phyloP scores from a whole-genome alignment of 2,797 vertebrate genomes.

The Dicrostonyx torquatus region DNA sequence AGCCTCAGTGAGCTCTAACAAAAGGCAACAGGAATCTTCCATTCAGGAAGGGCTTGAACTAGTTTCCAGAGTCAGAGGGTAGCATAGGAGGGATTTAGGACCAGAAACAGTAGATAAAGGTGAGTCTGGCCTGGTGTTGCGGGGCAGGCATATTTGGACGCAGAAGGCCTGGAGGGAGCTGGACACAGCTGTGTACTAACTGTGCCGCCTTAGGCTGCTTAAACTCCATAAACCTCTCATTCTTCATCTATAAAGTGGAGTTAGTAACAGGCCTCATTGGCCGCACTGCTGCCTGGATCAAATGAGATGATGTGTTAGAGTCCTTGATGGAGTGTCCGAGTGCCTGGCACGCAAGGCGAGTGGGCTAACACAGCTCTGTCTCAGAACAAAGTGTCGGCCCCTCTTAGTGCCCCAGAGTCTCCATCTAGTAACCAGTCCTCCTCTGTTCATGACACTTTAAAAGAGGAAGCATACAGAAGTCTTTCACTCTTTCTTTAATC shows the following conservation, averaged over 20 bases:
- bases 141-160: background rate
- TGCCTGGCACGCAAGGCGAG: background rate
- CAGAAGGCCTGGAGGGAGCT: background rate
- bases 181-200: background rate
- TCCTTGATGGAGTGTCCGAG: background rate
- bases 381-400: background rate
- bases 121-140: conserved; percentile 9
- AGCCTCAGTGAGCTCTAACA: background rate
- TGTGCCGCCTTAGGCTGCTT: conserved; percentile 2
- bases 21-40: background rate
- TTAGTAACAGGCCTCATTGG: conserved; percentile 37
- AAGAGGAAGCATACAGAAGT: background rate
- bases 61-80: conserved; percentile 42
- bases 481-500: background rate
- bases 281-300: conserved; percentile 1
- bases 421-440: background rate
- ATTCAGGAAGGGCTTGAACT: conserved; percentile 11
- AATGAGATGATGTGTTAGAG: background rate
- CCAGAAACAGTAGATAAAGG: conserved; percentile 45
- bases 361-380: background rate
- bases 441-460: background rate
- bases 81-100: background rate
- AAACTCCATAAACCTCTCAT: background rate
- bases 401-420: conserved; percentile 12
- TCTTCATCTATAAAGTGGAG: conserved; percentile 41